Evolutionary conservation across 2,113 vertebrate genomes (phyloP), one percentile per base, ranked within the genome.

Genomic region (Lagopus muta): DNA sequence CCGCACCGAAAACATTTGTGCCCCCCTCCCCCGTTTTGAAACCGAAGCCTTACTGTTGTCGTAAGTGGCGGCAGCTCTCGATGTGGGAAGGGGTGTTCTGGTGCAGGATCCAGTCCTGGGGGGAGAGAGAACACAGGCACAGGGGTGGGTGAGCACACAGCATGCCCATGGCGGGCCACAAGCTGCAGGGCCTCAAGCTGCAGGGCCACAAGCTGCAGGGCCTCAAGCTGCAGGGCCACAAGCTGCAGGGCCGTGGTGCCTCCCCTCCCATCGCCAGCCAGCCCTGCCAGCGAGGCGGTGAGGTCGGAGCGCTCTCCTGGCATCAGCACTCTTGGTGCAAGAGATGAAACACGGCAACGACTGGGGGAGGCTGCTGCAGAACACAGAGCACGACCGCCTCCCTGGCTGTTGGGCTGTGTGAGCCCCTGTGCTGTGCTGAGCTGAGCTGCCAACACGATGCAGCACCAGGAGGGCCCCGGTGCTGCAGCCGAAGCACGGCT

Each of bases 61-160:
- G 97, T 58, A 99, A 97, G 48, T 97, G 91, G 85, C 98, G 98
- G 96, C 99, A 99, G 94, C 94, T 99, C 74, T 98, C 98, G 28
- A 99, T 98, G 93, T 99, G 99, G 40, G 98, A 89, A 25, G 92
- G 96, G 55, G 97, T 98, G 94, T 99, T 99, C 97, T 99, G 98
- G 95, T 99, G 99, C 83, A 98, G 94, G 88, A 99, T 98, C 99
- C 99, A 99, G 62, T 99, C 98, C 99, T 99, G 94, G 58, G 45
- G 52, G 30, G 77, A 94, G 77, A 94, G 77, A 95, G 94, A 93
- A 64, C 76, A 97, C 30, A 92, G 3, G 14, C 30, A 45, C 42
- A 52, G 34, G 66, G 16, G 1, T 2, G 7, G 38, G 20, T 77
- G 24, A 69, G 67, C 0, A 1, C 0, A 20, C 1, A 3, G 14